phyloP scores from a whole-genome alignment of 2,113 vertebrate genomes.

The Casuarius casuarius region DNA sequence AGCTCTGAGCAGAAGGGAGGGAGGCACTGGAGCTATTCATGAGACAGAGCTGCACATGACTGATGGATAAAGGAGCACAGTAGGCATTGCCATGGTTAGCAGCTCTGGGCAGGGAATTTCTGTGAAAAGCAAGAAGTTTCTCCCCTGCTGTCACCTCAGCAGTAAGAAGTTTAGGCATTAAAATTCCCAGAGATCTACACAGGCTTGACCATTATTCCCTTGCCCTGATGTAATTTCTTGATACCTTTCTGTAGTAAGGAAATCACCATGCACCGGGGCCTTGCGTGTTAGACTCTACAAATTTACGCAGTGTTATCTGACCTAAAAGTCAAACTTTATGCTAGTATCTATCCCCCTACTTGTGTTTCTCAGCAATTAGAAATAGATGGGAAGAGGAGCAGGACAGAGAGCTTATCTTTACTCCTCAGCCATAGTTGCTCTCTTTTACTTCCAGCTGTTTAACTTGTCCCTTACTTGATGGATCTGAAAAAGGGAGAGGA shows the following conservation, averaged over 20 bases:
- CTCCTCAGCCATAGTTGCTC: neutral
- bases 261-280: neutral
- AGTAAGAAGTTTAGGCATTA: neutral
- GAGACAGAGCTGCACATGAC: neutral
- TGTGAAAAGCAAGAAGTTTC: rapidly evolving
- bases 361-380: neutral
- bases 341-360: rapidly evolving
- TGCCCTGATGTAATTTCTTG: neutral
- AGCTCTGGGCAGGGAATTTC: neutral
- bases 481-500: neutral
- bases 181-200: neutral
- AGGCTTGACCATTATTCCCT: rapidly evolving
- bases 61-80: neutral
- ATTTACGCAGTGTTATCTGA: neutral
- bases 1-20: neutral
- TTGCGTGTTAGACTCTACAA: neutral
- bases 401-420: neutral
- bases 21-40: neutral
- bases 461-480: neutral
- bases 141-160: neutral
- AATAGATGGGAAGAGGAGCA: neutral
- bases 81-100: neutral
- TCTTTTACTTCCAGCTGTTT: neutral
- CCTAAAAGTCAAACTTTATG: neutral
- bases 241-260: neutral